Evolutionary conservation across 2,113 vertebrate species (phyloP), one percentile per base, ranked within the genome.

Genomic region (Anas platyrhynchos): DNA sequence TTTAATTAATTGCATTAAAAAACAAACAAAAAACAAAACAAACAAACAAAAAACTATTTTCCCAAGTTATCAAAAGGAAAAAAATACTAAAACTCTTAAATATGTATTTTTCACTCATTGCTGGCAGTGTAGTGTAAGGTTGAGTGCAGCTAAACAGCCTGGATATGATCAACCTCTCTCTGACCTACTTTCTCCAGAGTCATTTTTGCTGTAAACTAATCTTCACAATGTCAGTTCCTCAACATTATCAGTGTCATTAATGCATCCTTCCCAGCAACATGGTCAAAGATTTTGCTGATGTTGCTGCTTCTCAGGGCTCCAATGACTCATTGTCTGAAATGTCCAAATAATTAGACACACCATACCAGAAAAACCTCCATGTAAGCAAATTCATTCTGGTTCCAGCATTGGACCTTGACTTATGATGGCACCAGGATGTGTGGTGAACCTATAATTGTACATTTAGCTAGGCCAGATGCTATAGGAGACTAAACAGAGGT

Each of bases 161-260:
- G 13, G 10, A 59, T 83, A 1, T 36, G 10, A 91, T 59, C 48
- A 87, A 48, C 21, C 18, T 87, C 36, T 69, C 36, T 17, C 32
- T 79, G 66, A 91, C 81, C 86, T 85, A 85, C 20, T 93, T 95
- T 84, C 12, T 81, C 6, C 31, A 44, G 38, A 75, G 16, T 54
- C 29, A 50, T 90, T 86, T 88, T 92, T 88, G 4, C n/a, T 74
- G 15, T 86, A 66, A 95, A 91, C 12, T 78, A 82, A 76, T 83
- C 43, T 76, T 73, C 69, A 66, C 4, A 61, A 41, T 58, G 44
- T 83, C 78, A 83, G 41, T 41, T 83, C 22, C 44, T 74, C 41
- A 74, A 23, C 25, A 43, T 86, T 89, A 80, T 48, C 67, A 67
- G 13, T 46, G 59, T 55, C 75, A 77, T 76, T 95, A 91, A 86